A percentile compares a stretch with the other conserved stretches of the same genome.
Evolutionary conservation across 2,797 vertebrate species (phyloP).

Genomic region (Pseudopleuronectes americanus): DNA sequence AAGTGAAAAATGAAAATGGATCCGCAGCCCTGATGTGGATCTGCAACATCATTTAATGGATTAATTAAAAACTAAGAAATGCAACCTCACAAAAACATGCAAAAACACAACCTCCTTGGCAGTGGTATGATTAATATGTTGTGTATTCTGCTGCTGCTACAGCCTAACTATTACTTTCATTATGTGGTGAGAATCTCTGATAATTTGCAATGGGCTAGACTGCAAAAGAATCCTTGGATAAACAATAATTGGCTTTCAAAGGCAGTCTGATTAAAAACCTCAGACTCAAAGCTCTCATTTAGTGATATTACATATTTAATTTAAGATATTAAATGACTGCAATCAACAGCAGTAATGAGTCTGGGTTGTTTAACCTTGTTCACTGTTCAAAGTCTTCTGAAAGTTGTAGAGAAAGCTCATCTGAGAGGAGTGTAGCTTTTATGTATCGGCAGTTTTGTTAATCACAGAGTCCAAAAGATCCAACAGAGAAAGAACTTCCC

Average conservation of each 20-base stretch:
- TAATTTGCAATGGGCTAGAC: neutral
- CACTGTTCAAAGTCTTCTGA: neutral
- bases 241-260: neutral
- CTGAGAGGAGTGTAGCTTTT: neutral
- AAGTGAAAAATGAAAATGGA: no score
- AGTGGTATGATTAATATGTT: no score
- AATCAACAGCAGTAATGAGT: neutral
- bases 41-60: no score
- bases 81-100: no score
- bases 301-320: neutral
- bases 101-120: no score
- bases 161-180: neutral
- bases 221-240: conserved; percentile 3
- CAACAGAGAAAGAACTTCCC: conserved; percentile 11
- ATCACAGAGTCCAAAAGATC: neutral
- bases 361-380: neutral
- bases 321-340: conserved; percentile 1
- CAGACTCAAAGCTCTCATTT: neutral
- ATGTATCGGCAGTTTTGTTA: conserved; percentile 6
- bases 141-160: neutral
- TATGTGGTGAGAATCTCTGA: neutral
- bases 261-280: neutral
- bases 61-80: no score
- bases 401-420: neutral
- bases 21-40: no score